Conservation (phyloP, 2,113 vertebrate genomes). For the Labrus mixtus region DNA sequence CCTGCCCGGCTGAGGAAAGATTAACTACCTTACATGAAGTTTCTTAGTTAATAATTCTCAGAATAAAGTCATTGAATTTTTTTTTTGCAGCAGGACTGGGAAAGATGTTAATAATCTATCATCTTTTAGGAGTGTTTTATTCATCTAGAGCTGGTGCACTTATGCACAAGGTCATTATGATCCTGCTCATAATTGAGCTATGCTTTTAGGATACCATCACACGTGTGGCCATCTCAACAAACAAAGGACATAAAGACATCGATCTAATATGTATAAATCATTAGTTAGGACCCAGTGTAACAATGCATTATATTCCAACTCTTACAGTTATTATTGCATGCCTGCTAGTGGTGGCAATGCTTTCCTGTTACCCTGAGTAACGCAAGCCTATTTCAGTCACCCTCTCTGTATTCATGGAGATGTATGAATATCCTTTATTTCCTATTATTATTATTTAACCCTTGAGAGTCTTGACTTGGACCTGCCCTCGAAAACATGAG, state of each 20-base stretch:
- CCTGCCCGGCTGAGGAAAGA: neutral
- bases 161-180: neutral
- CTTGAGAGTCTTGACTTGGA: too few relatives aligned
- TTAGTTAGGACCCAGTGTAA: too few relatives aligned
- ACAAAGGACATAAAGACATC: neutral
- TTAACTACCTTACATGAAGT: conserved; percentile 11
- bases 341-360: too few relatives aligned
- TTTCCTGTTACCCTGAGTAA: too few relatives aligned
- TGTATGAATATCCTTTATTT: too few relatives aligned
- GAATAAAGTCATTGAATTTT: neutral
- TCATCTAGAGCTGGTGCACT: neutral
- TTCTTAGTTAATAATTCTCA: neutral
- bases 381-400: too few relatives aligned
- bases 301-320: too few relatives aligned
- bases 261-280: too few relatives aligned
- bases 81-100: neutral
- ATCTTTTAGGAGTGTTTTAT: neutral
- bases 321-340: too few relatives aligned
- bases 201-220: neutral
- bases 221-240: neutral
- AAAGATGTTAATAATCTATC: conserved; percentile 11
- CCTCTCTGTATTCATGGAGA: too few relatives aligned
- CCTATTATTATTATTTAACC: too few relatives aligned
- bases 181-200: neutral
- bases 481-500: too few relatives aligned